Base-by-base conservation (phyloP, 2,797 vertebrate genomes). In the Bradypodion pumilum region DNA sequence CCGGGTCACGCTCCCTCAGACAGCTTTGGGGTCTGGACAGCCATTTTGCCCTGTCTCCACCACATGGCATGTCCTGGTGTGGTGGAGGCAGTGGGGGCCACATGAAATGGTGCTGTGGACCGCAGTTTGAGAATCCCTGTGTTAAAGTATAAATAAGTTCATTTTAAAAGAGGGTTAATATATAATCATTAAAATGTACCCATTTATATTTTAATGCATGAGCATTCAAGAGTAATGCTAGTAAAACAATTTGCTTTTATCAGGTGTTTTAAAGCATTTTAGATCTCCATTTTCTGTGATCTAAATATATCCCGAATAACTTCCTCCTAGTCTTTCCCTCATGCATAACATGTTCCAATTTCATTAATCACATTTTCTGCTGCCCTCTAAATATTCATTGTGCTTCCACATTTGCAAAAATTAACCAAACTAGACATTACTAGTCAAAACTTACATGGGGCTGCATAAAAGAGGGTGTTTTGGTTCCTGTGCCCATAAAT, bases 271-370 rank as follows among this genome's bases (percentile, higher is more conserved):
- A 66, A 80, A n/a, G n/a, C n/a, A n/a, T n/a, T n/a, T n/a, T n/a
- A n/a, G n/a, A n/a, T n/a, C 62, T 49, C 7, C 66, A 66, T 63
- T 78, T 37, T 62, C 40, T 78, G n/a, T 56, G 21, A 44, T 42
- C 62, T 83, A 80, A 80, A 85, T 74, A 85, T 80, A 85, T 74
- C 6, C 35, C 52, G 32, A 62, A 74, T 78, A 49, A 85, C 73
- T 85, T 69, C 78, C 84, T 42, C 40, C 19, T 69, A 69, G 63
- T 40, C 37, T 60, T 66, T 80, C 59, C 78, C 78, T 44, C n/a
- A 37, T 74, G 37, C 32, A 40, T 66, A 42, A 75, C 59, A 74
- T 68, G 62, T 75, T 75, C 78, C 62, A 80, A 59, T 29, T 49
- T 27, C 40, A 27, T 68, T 80, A 23, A 32, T 60, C 62, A 60